Evolutionary conservation across 2,888 invertebrate genomes (phyloP).

Genomic region (Rhaphigaster nebulosa): DNA sequence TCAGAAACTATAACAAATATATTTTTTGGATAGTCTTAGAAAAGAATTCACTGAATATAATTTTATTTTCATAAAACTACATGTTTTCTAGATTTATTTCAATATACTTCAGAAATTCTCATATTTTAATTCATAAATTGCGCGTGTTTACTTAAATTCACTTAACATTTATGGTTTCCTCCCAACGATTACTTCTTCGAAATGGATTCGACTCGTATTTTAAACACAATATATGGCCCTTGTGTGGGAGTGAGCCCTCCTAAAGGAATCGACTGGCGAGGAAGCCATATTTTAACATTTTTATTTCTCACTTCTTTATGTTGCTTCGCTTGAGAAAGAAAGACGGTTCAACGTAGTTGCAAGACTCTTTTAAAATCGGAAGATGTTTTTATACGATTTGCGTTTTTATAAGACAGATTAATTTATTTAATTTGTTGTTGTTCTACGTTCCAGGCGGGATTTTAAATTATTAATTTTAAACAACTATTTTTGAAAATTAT

Average conservation of each 20-base stretch:
- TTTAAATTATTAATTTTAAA: neutral
- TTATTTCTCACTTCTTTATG: conserved; percentile 29
- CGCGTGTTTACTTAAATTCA: neutral
- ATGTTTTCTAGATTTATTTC: neutral
- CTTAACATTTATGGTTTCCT: neutral
- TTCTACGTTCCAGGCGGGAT: neutral
- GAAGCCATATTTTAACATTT: conserved; percentile 20
- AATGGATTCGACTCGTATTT: conserved; percentile 11
- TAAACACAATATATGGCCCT: neutral
- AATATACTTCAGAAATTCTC: neutral
- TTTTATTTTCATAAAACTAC: too few species aligned
- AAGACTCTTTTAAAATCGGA: neutral
- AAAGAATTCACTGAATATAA: neutral
- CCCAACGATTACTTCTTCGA: neutral
- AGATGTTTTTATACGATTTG: neutral
- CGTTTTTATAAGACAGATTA: too few species aligned
- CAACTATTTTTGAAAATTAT: neutral
- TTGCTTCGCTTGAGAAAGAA: neutral
- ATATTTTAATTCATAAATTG: neutral
- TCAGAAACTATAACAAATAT: neutral
- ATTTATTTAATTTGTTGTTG: neutral
- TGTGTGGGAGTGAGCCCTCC: neutral
- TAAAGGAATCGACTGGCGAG: neutral
- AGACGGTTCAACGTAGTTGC: neutral
- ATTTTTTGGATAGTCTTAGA: neutral